Base-by-base conservation (phyloP, 2,113 vertebrate genomes). In the Phaethon lepturus region DNA sequence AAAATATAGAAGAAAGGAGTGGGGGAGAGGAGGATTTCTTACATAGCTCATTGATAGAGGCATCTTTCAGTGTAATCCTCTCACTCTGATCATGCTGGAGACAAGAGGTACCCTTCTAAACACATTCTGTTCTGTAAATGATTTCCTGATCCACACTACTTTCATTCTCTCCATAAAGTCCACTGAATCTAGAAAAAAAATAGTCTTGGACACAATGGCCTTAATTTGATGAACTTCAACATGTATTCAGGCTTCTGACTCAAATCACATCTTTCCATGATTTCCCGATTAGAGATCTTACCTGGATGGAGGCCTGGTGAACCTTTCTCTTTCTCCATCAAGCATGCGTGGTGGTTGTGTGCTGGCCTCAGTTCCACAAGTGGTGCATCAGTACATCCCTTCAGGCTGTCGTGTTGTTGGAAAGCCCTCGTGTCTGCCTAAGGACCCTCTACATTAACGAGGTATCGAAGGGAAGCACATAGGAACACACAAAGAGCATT, bases 351-450 rank as follows among this genome's bases (percentile, higher is more conserved):
- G 22, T 1, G 1, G 19, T 42, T 67, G 10, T 42, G 10, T 24
- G 38, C 14, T 60, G 33, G 8, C 28, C 56, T 82, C 2, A 0
- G 42, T 13, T 16, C 40, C 18, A 19, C 15, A 47, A 1, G 14
- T 15, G 16, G 4, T 78, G 25, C 11, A 25, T 47, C 10, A 45
- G 38, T 10, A 7, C 0, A 0, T 33, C 35, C 23, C 25, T 80
- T 56, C 23, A 71, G 73, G 24, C 24, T 75, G 17, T 76, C 52
- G 35, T 1, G 33, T 49, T 66, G 33, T 24, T 29, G 50, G 59
- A 76, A 73, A 80, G n/a, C 26, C 12, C n/a, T 71, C 1, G 0
- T 50, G 15, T 26, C 28, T 64, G 19, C 26, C 44, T 16, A 29
- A 82, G 52, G 74, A 59, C 19, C 25, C 44, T 75, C 25, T 45